Conservation (phyloP, 2,888 invertebrate genomes). For the Hypolimnas misippus region DNA sequence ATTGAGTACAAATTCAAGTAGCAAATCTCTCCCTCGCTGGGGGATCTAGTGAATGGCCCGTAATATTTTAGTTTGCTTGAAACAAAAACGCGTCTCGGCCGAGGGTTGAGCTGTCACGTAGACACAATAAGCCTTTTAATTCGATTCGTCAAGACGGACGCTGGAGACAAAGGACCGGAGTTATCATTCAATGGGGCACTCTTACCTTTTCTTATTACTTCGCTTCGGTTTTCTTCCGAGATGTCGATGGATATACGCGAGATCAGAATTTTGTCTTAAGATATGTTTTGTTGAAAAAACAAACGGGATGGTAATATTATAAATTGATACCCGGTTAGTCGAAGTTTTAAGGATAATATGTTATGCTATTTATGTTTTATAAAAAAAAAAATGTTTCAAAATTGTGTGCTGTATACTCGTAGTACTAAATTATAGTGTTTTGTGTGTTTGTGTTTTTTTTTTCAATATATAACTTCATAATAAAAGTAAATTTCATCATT, state of each 20-base stretch:
- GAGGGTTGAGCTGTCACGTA: constrained; percentile 79
- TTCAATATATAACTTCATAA: too few relatives aligned
- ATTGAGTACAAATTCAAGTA: constrained; percentile 84
- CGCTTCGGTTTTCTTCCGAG: constrained; percentile 75
- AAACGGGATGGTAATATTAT: background rate
- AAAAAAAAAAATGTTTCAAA: too few relatives aligned
- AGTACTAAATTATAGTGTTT: too few relatives aligned
- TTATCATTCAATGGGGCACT: constrained; percentile 85
- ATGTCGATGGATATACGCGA: constrained; percentile 58
- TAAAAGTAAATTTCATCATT: too few relatives aligned
- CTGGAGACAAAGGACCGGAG: constrained; percentile 78
- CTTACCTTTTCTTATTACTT: constrained; percentile 83
- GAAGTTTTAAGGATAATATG: too few relatives aligned
- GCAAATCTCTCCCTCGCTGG: constrained; percentile 63
- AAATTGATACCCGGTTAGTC: background rate
- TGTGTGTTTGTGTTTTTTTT: too few relatives aligned
- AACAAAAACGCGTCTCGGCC: constrained; percentile 72
- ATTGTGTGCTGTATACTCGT: too few relatives aligned
- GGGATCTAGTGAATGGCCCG: constrained; percentile 80
- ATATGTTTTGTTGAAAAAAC: constrained; percentile 15
- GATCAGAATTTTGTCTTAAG: constrained; percentile 34
- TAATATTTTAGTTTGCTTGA: constrained; percentile 84
- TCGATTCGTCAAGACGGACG: constrained; percentile 84
- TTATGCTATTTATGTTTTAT: too few relatives aligned
- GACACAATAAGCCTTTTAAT: constrained; percentile 85